Base-by-base conservation (phyloP, 2,113 vertebrate species). In the Chloebia gouldiae region DNA sequence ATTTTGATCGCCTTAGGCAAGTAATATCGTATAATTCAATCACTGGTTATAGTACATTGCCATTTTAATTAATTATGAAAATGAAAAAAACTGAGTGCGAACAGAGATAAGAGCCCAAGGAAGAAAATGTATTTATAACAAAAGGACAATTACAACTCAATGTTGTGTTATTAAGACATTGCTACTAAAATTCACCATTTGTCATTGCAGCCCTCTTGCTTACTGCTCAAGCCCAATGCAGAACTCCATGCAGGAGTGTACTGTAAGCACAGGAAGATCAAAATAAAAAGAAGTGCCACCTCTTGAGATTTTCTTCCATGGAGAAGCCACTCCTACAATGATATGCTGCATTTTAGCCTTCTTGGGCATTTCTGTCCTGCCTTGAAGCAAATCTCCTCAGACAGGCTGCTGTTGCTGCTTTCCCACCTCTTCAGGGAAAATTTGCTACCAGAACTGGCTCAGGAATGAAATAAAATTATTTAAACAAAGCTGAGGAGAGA, bases 21-120 rank as follows among this genome's bases (percentile, higher is more conserved):
- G 94, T 96, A 97, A 97, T 97, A 97, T 88, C 77, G 65, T 50
- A 88, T 94, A 97, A 97, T 97, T 95, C 95, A 97, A 97, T 97
- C 95, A 93, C 78, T 92, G 84, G 91, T 86, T 96, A 97, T 91
- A 97, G 91, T 92, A 96, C 93, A 95, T 91, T 66, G 77, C 75
- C 81, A 75, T 88, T 97, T 96, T 96, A 97, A 97, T 97, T 97
- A 97, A 97, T 97, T 95, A 96, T 95, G 84, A 94, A 94, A 81
- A 95, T 73, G 82, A 95, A 94, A 91, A 91, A 93, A 95, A 68
- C 22, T 69, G 53, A 93, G 71, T 81, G 73, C 10, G 91, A 94
- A 50, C 31, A 84, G 82, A 95, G 82, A 94, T 71, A 92, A 92
- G 92, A 94, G 60, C 89, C 71, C 40, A 94, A 94, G 95, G 91